Conservation (phyloP, 2,797 vertebrate genomes). For the Cygnus olor region DNA sequence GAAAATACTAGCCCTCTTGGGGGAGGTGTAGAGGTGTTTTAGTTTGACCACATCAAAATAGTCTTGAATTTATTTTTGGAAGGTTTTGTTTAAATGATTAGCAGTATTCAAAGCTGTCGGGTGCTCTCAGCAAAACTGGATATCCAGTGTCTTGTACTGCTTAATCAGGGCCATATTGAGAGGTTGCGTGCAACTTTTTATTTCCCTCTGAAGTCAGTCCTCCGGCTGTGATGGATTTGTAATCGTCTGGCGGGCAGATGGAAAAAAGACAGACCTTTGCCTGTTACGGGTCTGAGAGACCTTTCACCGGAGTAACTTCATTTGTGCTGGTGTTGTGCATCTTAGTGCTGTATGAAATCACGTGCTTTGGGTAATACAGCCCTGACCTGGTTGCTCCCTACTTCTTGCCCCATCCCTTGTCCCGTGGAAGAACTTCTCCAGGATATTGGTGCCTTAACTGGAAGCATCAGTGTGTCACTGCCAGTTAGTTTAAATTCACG, state of each 20-base stretch:
- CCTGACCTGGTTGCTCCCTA: neutral
- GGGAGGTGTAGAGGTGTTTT: neutral
- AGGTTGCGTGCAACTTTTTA: neutral
- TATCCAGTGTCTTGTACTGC: neutral
- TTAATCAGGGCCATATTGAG: neutral
- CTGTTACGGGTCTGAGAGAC: neutral
- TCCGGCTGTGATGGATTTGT: neutral
- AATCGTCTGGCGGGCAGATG: neutral
- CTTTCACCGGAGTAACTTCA: neutral
- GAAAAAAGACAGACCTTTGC: neutral
- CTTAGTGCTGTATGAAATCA: neutral
- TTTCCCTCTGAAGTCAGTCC: constrained; percentile 5
- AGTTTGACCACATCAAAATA: neutral
- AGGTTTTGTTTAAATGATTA: neutral
- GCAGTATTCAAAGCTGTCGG: neutral
- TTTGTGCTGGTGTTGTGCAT: neutral
- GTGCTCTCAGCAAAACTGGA: neutral
- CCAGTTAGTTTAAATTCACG: neutral
- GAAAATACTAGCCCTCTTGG: neutral
- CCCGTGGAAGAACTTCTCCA: neutral
- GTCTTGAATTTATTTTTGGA: neutral
- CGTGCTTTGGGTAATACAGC: neutral
- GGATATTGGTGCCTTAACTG: neutral
- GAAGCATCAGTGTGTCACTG: neutral
- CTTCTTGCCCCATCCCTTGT: neutral